phyloP scores from a whole-genome alignment of 2,113 vertebrate genomes.

The Onychostoma macrolepis region DNA sequence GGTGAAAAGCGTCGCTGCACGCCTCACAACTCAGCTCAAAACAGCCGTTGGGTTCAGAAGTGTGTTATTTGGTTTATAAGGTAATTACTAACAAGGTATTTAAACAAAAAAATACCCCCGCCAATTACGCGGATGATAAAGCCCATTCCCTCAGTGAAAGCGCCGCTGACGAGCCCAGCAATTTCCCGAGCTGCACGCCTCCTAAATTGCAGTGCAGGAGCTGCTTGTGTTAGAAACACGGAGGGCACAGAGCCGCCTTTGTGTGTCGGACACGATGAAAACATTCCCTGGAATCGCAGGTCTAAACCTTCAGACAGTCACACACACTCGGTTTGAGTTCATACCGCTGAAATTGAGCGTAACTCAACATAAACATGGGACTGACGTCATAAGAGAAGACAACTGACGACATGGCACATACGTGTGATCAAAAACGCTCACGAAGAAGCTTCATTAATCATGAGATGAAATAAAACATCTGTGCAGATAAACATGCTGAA shows the following conservation, averaged over 20 bases:
- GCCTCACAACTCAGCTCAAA: conserved; percentile 72
- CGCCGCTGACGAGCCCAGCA: conserved; percentile 86
- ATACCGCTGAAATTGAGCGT: neutral
- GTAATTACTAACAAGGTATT: conserved; percentile 96
- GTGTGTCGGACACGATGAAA: conserved; percentile 66
- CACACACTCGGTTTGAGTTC: neutral
- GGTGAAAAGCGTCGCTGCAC: conserved; percentile 41
- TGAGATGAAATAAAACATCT: too few relatives aligned
- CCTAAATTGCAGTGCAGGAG: conserved; percentile 92
- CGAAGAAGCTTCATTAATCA: too few relatives aligned
- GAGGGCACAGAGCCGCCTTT: conserved; percentile 88
- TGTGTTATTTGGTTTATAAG: conserved; percentile 91
- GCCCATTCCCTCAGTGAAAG: conserved; percentile 93
- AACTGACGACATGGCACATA: neutral
- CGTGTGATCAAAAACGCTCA: too few relatives aligned
- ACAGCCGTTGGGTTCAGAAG: conserved; percentile 74
- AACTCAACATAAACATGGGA: neutral
- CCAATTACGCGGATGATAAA: conserved; percentile 93
- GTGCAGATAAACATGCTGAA: too few relatives aligned
- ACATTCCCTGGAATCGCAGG: neutral
- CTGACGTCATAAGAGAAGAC: neutral
- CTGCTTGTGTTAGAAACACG: conserved; percentile 80
- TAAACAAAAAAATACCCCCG: conserved; percentile 78
- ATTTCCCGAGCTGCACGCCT: conserved; percentile 95
- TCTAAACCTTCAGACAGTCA: neutral